These are phyloP conservation scores for Propithecus coquereli DNA, from an alignment of 2,113 vertebrate species.

Conservation along the genomic window DNA sequence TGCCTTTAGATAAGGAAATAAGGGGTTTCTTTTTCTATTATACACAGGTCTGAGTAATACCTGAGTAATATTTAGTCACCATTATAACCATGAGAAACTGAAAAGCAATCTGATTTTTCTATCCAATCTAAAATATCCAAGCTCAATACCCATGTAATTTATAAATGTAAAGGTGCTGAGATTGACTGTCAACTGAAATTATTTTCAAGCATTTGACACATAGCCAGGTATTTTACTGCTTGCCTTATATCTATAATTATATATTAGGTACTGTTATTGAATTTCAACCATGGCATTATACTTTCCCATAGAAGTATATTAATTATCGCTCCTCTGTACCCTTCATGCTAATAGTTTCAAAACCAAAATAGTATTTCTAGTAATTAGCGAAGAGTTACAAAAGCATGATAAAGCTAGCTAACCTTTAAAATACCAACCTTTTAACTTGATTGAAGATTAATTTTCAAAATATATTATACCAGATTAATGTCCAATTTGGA, in stretches of 20 bases:
- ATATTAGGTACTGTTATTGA: slow-evolving; percentile 58
- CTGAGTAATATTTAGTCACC: slow-evolving; percentile 43
- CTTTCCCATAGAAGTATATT: slow-evolving; percentile 16
- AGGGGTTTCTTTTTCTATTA: background rate
- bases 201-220: slow-evolving; percentile 56
- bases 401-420: background rate
- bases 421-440: background rate
- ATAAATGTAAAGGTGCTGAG: slow-evolving; percentile 52
- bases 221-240: slow-evolving; percentile 43
- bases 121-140: slow-evolving; percentile 56
- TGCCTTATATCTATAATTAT: slow-evolving; percentile 49
- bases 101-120: slow-evolving; percentile 45
- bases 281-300: slow-evolving; percentile 63
- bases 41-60: background rate
- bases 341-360: slow-evolving; percentile 51
- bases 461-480: background rate
- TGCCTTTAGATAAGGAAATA: background rate
- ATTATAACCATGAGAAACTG: slow-evolving; percentile 10
- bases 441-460: slow-evolving; percentile 27
- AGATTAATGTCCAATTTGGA: background rate
- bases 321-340: slow-evolving; percentile 4
- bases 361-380: slow-evolving; percentile 54
- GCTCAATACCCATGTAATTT: slow-evolving; percentile 56
- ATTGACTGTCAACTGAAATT: slow-evolving; percentile 71
- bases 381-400: slow-evolving; percentile 59